Base-by-base conservation (phyloP, 2,113 vertebrate genomes). In the Lepidiolamprologus cunningtoni region DNA sequence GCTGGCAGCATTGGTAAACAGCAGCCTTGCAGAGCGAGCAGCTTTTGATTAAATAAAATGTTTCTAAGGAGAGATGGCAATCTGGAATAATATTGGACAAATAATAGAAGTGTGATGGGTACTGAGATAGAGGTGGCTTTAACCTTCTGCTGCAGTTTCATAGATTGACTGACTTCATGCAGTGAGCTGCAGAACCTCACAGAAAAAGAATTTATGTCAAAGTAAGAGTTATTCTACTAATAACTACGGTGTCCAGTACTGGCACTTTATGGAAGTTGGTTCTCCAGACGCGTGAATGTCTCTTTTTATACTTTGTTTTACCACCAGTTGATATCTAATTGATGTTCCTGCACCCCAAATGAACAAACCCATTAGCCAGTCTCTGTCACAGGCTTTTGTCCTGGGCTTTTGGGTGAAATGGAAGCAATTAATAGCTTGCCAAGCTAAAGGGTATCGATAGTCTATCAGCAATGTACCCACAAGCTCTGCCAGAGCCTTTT, bases 391-490 rank as follows among this genome's bases (percentile, higher is more conserved):
- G 17, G 47, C 42, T 81, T 55, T 61, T 23, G 21, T 80, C 35
- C 50, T 14, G 26, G 40, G 16, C n/a, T 58, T 21, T 57, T 85
- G 81, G 35, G 52, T 76, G 89, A 88, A 92, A 82, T 78, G 87
- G 84, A 87, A 89, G 82, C 93, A 90, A 93, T 93, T 85, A 92
- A 93, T 88, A 71, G 86, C 78, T 88, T 78, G 92, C 58, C 71
- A 78, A 57, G 52, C 85, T 93, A 93, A 93, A 91, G 90, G 86
- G 53, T 95, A 94, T 95, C 90, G 91, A 95, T 90, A 91, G 89
- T 19, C 86, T 83, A 86, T 92, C 84, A 89, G 89, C 89, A 85
- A 90, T 86, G 86, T 81, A 66, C 53, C 89, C 88, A 90, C 33
- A 21, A 80, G 79, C 80, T 89, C 78, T 50, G 68, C 52, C 79